Evolutionary conservation across 2,797 vertebrate genomes (phyloP).

Genomic region (Chanos chanos): DNA sequence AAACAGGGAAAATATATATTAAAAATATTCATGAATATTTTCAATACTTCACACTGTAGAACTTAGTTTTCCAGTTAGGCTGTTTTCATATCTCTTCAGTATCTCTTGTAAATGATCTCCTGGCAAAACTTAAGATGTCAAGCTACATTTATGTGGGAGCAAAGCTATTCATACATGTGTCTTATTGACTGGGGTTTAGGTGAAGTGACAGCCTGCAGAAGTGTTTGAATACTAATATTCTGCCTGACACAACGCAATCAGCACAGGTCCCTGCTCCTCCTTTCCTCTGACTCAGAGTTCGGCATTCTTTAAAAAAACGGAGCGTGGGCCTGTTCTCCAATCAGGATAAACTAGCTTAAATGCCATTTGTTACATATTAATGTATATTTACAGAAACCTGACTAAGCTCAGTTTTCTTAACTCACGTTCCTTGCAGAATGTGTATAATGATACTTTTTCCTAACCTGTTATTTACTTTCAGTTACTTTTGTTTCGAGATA

Average conservation of each 20-base stretch:
- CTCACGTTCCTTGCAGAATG: no score
- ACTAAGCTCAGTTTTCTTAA: no score
- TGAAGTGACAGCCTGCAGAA: slow-evolving; percentile 14
- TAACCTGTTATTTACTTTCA: no score
- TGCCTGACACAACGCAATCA: slow-evolving; percentile 44
- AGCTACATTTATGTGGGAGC: background rate
- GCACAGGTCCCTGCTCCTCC: slow-evolving; percentile 7
- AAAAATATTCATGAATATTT: slow-evolving; percentile 80
- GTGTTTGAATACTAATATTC: slow-evolving; percentile 30
- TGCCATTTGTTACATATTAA: no score
- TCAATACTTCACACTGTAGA: slow-evolving; percentile 74
- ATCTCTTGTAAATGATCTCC: background rate
- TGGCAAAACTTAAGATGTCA: slow-evolving; percentile 2
- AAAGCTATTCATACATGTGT: background rate
- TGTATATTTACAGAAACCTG: no score
- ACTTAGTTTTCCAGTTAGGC: slow-evolving; percentile 68
- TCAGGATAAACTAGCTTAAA: no score
- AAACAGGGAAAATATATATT: slow-evolving; percentile 84
- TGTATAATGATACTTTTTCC: no score
- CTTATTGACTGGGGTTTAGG: background rate
- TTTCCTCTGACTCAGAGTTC: background rate
- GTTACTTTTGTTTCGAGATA: no score
- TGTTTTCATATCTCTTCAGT: slow-evolving; percentile 6
- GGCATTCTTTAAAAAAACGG: no score
- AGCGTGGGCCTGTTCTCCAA: no score